Base-by-base conservation (phyloP, 2,888 invertebrate genomes). In the Amphipyra berbera region DNA sequence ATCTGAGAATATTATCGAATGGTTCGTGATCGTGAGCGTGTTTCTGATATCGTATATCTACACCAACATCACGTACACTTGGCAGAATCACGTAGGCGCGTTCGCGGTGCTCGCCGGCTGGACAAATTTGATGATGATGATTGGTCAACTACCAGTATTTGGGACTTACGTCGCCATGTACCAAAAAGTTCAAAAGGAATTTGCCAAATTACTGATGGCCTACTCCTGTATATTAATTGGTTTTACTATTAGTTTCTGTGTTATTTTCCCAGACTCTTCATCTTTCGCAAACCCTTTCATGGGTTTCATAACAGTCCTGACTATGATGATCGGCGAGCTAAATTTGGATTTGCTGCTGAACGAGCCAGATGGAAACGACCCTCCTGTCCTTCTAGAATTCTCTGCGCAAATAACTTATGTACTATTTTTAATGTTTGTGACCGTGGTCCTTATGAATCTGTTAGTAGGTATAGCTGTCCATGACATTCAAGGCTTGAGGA, bases 121-220 rank as follows among this genome's bases (percentile, higher is more conserved):
- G 98, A 97, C 97, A 6, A 98, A 98, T 88, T 93, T 98, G n/a
- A 98, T 98, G 97, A 94, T 98, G 87, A 98, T 98, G 97, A 97
- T 98, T 61, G 98, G 98, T 0, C 97, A 98, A 81, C 92, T 98
- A 41, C 98, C 98, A 0, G 96, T 98, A 52, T 97, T 98, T 83
- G 98, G 98, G 14, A 97, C 98, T 0, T 98, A 98, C 84, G 98
- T 98, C 4, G 98, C 98, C 0, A 98, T 98, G 98, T 98, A 98
- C 79, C 98, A 98, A 1, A 96, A 97, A 88, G 98, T 98, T 0
- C 97, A 97, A 85, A 97, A 97, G 48, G 98, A 98, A 92, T 98
- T 98, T 78, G 97, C 97, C 7, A 97, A 98, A 84, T 93, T 98
- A n/a, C 95, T 98, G 52, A 95, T 98, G 91, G 98, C 98, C 0